Base-by-base conservation (phyloP, 2,888 invertebrate genomes). In the Brachycybe producta region DNA sequence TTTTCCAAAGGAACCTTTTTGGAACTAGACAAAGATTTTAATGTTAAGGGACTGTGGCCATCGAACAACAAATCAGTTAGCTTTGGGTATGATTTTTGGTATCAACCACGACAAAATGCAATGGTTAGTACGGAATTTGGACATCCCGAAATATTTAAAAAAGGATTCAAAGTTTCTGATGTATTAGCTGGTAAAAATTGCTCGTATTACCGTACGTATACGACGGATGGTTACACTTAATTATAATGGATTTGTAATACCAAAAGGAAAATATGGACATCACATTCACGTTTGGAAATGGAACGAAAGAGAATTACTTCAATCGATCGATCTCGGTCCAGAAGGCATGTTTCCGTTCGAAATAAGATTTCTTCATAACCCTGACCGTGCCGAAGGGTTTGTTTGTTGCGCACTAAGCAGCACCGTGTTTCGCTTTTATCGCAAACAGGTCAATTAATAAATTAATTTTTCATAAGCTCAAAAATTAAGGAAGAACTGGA, bases 81-180 rank as follows among this genome's bases (percentile, higher is more conserved):
- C 47, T 87, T 84, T 58, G 88, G 88, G 4, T 97, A 97, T 65
- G 95, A 97, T 66, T 97, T 87, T 65, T 95, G 95, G 95, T 95
- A 95, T 66, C 95, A 97, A 64, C 95, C 95, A 0, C 77, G 84
- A 60, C 82, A 83, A 60, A 86, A 97, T 67, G 78, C 86, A 0
- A 84, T 98, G 80, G 73, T 92, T 21, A 78, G 91, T 11, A 76
- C 84, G 0, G 94, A 94, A 70, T 97, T 94, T 94, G 92, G 88
- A 1, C 76, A 80, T 0, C 97, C 97, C 1, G 81, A 77, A 54
- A 71, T 79, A 44, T 90, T 90, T 64, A 80, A 78, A 59, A 70
- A 69, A 21, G 79, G 80, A 2, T 79, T 75, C 60, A 61, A 67
- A 19, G 62, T 68, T 0, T 68, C 69, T 7, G 69, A 74, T 52